phyloP scores from a whole-genome alignment of 1,140 invertebrate species.

The Ruditapes philippinarum region DNA sequence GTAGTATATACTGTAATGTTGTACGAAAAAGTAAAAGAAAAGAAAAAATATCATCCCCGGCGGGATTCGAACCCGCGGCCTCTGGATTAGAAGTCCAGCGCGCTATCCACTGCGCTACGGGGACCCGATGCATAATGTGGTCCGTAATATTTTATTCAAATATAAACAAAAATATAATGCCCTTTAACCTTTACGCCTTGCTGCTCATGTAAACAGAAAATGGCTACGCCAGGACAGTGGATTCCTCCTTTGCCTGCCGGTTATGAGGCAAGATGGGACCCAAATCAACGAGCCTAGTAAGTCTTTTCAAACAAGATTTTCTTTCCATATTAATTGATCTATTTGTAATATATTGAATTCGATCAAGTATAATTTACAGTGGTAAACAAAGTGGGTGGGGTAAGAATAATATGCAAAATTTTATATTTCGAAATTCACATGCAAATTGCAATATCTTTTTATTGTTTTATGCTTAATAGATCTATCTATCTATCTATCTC shows the following conservation, averaged over 20 bases:
- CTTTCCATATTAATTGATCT: too few relatives aligned
- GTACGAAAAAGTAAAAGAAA: background rate
- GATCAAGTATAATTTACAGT: too few relatives aligned
- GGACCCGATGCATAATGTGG: conserved; percentile 29
- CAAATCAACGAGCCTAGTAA: conserved; percentile 65
- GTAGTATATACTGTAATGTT: too few relatives aligned
- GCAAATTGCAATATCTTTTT: too few relatives aligned
- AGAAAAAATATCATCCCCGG: conserved; percentile 72
- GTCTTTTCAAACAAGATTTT: too few relatives aligned
- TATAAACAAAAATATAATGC: too few relatives aligned
- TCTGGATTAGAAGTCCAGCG: conserved; percentile 81
- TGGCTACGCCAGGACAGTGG: conserved; percentile 53
- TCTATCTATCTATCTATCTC: too few relatives aligned
- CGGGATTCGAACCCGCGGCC: conserved; percentile 81
- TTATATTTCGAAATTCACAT: too few relatives aligned
- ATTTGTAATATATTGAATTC: too few relatives aligned
- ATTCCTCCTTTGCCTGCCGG: conserved; percentile 56
- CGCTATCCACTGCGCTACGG: conserved; percentile 81
- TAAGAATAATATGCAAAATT: background rate
- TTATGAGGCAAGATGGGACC: conserved; percentile 64
- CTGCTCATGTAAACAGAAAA: conserved; percentile 28
- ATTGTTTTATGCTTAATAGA: too few relatives aligned
- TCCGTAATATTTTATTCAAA: background rate
- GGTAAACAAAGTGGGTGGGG: background rate
- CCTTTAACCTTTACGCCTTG: background rate